These are phyloP conservation scores for Odontomachus brunneus DNA, from an alignment of 1,140 invertebrate genomes.

Conservation along the genomic window DNA sequence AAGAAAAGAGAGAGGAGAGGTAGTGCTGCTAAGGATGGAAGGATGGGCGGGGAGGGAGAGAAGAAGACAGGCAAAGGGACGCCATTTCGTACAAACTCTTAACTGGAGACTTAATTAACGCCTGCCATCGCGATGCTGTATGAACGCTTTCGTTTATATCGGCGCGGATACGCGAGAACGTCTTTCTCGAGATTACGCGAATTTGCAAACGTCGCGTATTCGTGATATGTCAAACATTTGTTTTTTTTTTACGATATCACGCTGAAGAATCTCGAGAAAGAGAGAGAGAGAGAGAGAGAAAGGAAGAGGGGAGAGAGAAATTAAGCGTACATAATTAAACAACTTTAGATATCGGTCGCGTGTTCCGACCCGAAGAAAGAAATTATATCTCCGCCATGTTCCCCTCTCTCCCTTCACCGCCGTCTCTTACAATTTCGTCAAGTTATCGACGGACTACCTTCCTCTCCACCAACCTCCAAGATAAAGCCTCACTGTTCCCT, in stretches of 20 bases:
- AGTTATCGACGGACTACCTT: conserved; percentile 48
- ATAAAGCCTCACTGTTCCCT: conserved; percentile 63
- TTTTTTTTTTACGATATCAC: background rate
- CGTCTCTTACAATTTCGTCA: conserved; percentile 33
- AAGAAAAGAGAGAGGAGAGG: conserved; percentile 27
- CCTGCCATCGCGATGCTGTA: conserved; percentile 78
- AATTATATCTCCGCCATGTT: too few relatives aligned
- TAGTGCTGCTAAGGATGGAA: conserved; percentile 4
- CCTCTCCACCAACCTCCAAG: conserved; percentile 1
- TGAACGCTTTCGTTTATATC: conserved; percentile 69
- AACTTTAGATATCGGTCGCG: background rate
- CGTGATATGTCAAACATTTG: too few relatives aligned
- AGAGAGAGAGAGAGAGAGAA: too few relatives aligned
- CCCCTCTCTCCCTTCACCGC: conserved; percentile 7
- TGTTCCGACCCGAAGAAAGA: background rate
- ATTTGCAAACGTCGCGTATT: too few relatives aligned
- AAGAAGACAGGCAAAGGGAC: conserved; percentile 68
- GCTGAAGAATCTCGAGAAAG: background rate
- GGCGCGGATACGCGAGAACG: background rate
- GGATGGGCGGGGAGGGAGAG: conserved; percentile 28
- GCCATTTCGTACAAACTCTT: conserved; percentile 77
- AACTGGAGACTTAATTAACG: conserved; percentile 83
- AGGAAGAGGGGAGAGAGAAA: background rate
- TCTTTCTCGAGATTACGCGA: too few relatives aligned
- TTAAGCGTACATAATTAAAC: background rate